A percentile compares a stretch with the other conserved stretches of the same genome.
These are phyloP conservation scores for Aix galericulata DNA, from an alignment of 2,113 vertebrate genomes.

Conservation along the genomic window DNA sequence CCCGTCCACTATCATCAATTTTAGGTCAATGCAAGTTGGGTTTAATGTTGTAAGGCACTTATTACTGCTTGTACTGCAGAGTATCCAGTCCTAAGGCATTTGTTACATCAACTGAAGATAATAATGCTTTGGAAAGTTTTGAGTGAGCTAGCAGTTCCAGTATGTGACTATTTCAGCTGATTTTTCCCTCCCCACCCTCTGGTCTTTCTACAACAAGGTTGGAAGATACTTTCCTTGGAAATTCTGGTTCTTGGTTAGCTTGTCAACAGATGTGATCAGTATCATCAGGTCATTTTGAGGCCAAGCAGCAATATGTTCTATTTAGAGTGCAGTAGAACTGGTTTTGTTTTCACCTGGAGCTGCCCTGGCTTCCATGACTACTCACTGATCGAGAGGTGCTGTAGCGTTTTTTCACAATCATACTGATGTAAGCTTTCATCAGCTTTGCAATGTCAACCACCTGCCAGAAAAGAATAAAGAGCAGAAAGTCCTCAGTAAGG, in stretches of 20 bases:
- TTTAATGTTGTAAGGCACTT: constrained; percentile 79
- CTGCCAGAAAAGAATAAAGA: constrained; percentile 66
- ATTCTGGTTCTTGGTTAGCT: constrained; percentile 2
- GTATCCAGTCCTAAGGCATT: constrained; percentile 74
- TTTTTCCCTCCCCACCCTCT: not conserved
- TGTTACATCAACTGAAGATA: constrained; percentile 50
- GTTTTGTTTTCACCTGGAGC: constrained; percentile 82
- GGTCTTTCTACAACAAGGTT: not conserved
- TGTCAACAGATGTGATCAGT: not conserved
- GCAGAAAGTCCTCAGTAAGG: not conserved
- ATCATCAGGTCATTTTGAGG: not conserved
- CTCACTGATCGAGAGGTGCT: constrained; percentile 92
- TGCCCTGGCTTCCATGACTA: constrained; percentile 87
- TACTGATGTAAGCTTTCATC: constrained; percentile 99
- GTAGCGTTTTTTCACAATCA: constrained; percentile 98
- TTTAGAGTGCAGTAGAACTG: not conserved
- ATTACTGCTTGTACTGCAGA: constrained; percentile 69
- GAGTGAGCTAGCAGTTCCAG: constrained; percentile 35
- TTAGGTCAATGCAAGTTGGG: constrained; percentile 26
- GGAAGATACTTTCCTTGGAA: not conserved
- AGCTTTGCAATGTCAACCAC: constrained; percentile 98
- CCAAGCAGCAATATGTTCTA: not conserved
- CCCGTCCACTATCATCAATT: constrained; percentile 46
- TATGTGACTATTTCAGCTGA: constrained; percentile 4
- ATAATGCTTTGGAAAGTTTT: constrained; percentile 74